Conservation (phyloP, 2,888 invertebrate species). For the Periphyllus acericola region DNA sequence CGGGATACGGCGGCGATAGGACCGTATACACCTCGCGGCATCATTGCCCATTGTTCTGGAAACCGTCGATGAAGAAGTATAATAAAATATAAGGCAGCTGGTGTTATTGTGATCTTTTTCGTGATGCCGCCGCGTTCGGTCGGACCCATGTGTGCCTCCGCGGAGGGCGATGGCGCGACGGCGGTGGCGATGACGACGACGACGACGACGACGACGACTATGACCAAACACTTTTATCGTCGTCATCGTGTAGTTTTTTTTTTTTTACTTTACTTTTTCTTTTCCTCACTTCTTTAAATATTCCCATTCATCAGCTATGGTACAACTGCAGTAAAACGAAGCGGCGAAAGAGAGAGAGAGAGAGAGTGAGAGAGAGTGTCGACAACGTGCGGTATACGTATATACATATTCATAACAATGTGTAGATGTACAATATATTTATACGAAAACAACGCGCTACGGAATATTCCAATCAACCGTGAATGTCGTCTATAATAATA, state of each 20-base stretch:
- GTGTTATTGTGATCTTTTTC: neutral
- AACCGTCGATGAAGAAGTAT: neutral
- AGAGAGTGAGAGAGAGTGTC: neutral
- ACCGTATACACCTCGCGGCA: neutral
- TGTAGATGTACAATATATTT: neutral
- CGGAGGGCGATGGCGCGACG: neutral
- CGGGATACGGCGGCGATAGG: too few relatives aligned
- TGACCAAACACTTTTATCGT: constrained; percentile 53
- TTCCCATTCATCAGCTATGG: constrained; percentile 9
- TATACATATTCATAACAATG: neutral
- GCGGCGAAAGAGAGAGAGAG: too few relatives aligned
- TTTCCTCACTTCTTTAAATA: neutral
- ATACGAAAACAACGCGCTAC: constrained; percentile 27
- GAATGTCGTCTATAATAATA: constrained; percentile 50
- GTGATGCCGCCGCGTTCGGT: neutral
- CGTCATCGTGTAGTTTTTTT: constrained; percentile 11
- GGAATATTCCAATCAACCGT: constrained; percentile 53
- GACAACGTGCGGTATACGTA: neutral
- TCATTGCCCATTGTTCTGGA: neutral
- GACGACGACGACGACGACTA: constrained; percentile 2
- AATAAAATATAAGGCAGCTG: too few relatives aligned
- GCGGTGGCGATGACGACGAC: neutral
- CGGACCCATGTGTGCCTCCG: constrained; percentile 31
- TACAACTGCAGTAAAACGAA: neutral
- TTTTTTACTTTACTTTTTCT: neutral